Conservation (phyloP, 2,113 vertebrate genomes). For the Calypte anna region DNA sequence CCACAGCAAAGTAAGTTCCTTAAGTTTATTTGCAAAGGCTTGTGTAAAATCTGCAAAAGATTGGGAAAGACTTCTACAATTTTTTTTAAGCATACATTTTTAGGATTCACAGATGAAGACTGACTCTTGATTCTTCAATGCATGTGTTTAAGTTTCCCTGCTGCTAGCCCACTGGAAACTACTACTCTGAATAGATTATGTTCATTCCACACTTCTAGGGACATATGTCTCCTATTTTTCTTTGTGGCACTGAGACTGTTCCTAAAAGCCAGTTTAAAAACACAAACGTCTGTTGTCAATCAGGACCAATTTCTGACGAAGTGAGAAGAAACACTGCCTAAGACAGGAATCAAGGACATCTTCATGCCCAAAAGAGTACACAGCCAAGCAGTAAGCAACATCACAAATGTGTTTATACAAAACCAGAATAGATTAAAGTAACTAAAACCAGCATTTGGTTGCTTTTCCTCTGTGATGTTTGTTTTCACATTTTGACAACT, state of each 20-base stretch:
- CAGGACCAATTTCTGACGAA: constrained; percentile 79
- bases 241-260: constrained; percentile 80
- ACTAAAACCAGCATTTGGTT: constrained; percentile 51
- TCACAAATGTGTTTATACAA: constrained; percentile 60
- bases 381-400: constrained; percentile 41
- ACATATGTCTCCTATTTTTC: constrained; percentile 80
- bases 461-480: constrained; percentile 59
- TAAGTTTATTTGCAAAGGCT: constrained; percentile 20
- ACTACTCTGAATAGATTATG: constrained; percentile 41
- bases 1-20: neutral
- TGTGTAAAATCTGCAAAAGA: neutral
- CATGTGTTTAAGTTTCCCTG: constrained; percentile 40
- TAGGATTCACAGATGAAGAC: constrained; percentile 50
- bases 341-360: constrained; percentile 76
- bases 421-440: constrained; percentile 62
- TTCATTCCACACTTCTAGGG: constrained; percentile 64
- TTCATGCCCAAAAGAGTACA: constrained; percentile 52
- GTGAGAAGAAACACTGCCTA: constrained; percentile 73
- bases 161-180: constrained; percentile 49
- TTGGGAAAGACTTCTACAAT: neutral
- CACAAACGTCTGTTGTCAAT: constrained; percentile 78
- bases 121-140: neutral
- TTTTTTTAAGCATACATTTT: neutral
- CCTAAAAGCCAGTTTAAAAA: constrained; percentile 76
- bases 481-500: constrained; percentile 60